A percentile compares a stretch with the other conserved stretches of the same genome.
Conservation (phyloP, 2,888 invertebrate genomes). For the Lycophotia porphyrea region DNA sequence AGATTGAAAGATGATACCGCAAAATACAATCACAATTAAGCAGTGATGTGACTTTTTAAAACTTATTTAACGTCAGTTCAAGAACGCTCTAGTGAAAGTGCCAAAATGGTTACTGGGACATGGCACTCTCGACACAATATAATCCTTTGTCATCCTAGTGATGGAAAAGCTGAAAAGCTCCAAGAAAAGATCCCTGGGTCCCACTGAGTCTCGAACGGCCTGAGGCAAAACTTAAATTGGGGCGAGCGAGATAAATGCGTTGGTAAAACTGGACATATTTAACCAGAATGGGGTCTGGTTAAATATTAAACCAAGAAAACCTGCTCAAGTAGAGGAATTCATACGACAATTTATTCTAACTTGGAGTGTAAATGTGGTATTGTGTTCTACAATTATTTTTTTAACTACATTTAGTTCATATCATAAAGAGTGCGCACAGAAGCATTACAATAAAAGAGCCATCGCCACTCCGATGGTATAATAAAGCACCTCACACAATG, state of each 20-base stretch:
- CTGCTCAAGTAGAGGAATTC: background rate
- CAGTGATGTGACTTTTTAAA: background rate
- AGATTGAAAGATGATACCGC: background rate
- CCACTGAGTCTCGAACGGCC: background rate
- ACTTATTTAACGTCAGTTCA: background rate
- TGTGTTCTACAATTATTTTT: background rate
- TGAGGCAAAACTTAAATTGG: background rate
- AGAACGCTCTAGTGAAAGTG: background rate
- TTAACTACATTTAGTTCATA: background rate
- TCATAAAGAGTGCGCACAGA: background rate
- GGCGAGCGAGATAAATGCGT: background rate
- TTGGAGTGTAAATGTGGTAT: background rate
- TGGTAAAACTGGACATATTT: background rate
- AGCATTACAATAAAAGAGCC: constrained; percentile 16
- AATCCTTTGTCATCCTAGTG: background rate
- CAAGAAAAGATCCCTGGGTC: background rate
- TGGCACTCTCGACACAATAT: background rate
- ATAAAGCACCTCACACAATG: constrained; percentile 20
- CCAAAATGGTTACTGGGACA: background rate
- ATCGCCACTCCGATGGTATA: constrained; percentile 3
- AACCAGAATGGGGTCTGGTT: background rate
- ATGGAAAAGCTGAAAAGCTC: background rate
- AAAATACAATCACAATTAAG: background rate
- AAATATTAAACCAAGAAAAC: background rate
- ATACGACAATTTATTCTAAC: background rate